A percentile compares a stretch with the other conserved stretches of the same genome.
Evolutionary conservation across 2,797 vertebrate species (phyloP).

Genomic region (Enteromius mattozi): DNA sequence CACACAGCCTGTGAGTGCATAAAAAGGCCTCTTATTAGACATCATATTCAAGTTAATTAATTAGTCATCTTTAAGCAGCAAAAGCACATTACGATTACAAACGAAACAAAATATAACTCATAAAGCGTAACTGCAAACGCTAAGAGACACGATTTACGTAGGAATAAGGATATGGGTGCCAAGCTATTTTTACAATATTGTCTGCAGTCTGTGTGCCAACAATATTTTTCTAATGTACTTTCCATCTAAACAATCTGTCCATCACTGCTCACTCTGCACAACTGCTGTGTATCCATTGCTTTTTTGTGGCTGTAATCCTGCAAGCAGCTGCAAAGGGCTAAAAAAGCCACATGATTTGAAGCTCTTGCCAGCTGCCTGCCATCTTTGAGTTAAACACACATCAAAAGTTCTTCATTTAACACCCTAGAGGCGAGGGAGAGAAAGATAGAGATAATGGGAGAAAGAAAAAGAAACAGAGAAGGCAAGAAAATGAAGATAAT

Average conservation of each 20-base stretch:
- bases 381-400: slow-evolving; percentile 57
- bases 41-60: slow-evolving; percentile 11
- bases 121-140: neutral
- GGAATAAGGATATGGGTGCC: slow-evolving; percentile 13
- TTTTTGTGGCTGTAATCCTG: slow-evolving; percentile 45
- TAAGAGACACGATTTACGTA: neutral
- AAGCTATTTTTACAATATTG: slow-evolving; percentile 31
- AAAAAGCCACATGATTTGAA: slow-evolving; percentile 59
- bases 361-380: slow-evolving; percentile 59
- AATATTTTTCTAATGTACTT: slow-evolving; percentile 14
- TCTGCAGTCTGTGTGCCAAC: neutral
- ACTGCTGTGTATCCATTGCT: slow-evolving; percentile 39
- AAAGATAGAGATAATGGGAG: neutral
- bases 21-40: slow-evolving; percentile 4
- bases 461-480: slow-evolving; percentile 23
- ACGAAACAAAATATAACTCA: neutral
- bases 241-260: slow-evolving; percentile 26
- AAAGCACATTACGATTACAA: neutral
- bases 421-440: neutral
- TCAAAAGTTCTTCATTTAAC: slow-evolving; percentile 58
- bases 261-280: slow-evolving; percentile 10
- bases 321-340: slow-evolving; percentile 48
- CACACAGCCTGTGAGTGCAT: neutral
- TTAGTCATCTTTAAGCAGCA: neutral
- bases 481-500: slow-evolving; percentile 2